phyloP scores from a whole-genome alignment of 1,140 invertebrate genomes.

The Drosophila truncata region DNA sequence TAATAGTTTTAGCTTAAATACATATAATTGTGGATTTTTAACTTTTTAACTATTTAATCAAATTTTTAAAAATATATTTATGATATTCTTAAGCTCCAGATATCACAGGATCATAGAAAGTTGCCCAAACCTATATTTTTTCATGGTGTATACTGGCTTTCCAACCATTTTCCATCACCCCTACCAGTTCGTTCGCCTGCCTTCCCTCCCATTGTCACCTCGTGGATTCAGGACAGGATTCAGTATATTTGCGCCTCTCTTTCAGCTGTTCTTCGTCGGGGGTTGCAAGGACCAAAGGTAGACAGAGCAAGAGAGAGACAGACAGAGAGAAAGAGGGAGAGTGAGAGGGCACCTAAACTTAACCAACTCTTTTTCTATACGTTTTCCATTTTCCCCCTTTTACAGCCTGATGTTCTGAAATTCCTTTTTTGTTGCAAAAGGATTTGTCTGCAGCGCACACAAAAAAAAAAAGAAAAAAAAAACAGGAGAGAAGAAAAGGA shows the following conservation, averaged over 20 bases:
- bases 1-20: neutral
- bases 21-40: neutral
- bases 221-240: conserved; percentile 14
- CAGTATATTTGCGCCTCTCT: conserved; percentile 33
- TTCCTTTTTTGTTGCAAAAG: conserved; percentile 40
- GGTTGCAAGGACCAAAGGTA: conserved; percentile 27
- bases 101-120: neutral
- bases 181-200: neutral
- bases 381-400: conserved; percentile 45
- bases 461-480: neutral
- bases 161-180: neutral
- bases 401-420: neutral
- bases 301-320: neutral
- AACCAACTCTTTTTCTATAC: conserved; percentile 53
- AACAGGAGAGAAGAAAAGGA: neutral
- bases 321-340: conserved; percentile 3
- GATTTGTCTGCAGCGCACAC: conserved; percentile 39
- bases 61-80: neutral
- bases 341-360: conserved; percentile 55
- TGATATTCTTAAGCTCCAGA: neutral
- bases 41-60: too few relatives aligned
- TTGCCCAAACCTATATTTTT: neutral
- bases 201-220: conserved; percentile 60
- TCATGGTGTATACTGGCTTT: conserved; percentile 12
- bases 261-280: conserved; percentile 69